A percentile compares a stretch with the other conserved stretches of the same genome.
phyloP scores from a whole-genome alignment of 2,888 invertebrate species.

The Ptycholaimellus sp. region DNA sequence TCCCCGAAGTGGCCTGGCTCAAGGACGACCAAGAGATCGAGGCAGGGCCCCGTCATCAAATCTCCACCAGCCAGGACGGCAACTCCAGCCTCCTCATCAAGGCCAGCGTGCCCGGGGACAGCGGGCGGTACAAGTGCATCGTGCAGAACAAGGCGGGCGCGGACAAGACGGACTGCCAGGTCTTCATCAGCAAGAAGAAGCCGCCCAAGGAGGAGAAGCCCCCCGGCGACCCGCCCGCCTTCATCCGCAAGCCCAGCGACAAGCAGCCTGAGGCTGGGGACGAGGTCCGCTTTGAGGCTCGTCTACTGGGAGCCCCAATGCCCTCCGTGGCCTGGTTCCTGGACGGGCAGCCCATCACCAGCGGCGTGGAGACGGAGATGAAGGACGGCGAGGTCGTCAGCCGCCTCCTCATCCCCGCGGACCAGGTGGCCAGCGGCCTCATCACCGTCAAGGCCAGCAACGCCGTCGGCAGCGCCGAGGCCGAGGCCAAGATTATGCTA shows the following conservation, averaged over 20 bases:
- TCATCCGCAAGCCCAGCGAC: too few species aligned
- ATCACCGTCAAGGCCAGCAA: not conserved
- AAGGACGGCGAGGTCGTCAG: too few species aligned
- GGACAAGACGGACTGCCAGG: conserved; percentile 11
- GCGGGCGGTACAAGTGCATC: conserved; percentile 18
- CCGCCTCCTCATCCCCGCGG: too few species aligned
- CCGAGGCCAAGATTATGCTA: conserved; percentile 7
- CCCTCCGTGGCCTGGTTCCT: conserved; percentile 65
- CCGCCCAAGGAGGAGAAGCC: too few species aligned
- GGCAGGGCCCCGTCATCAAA: conserved; percentile 8
- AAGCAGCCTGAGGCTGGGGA: too few species aligned
- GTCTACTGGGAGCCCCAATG: too few species aligned
- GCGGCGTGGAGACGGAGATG: too few species aligned
- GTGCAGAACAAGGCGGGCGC: conserved; percentile 15
- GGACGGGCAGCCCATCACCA: conserved; percentile 42
- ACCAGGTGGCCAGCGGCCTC: too few species aligned
- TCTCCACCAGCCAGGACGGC: conserved; percentile 18
- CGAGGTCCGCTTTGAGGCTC: too few species aligned
- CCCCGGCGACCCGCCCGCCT: too few species aligned
- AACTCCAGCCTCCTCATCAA: conserved; percentile 17
- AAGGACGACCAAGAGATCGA: not conserved
- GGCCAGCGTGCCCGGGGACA: conserved; percentile 16
- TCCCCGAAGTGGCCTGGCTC: conserved; percentile 29
- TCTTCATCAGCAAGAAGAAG: not conserved
- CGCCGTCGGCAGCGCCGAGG: conserved; percentile 9